A percentile compares a stretch with the other conserved stretches of the same genome.
These are phyloP conservation scores for Trissonchulus latispiculum DNA, from an alignment of 2,888 invertebrate species.

Conservation along the genomic window DNA sequence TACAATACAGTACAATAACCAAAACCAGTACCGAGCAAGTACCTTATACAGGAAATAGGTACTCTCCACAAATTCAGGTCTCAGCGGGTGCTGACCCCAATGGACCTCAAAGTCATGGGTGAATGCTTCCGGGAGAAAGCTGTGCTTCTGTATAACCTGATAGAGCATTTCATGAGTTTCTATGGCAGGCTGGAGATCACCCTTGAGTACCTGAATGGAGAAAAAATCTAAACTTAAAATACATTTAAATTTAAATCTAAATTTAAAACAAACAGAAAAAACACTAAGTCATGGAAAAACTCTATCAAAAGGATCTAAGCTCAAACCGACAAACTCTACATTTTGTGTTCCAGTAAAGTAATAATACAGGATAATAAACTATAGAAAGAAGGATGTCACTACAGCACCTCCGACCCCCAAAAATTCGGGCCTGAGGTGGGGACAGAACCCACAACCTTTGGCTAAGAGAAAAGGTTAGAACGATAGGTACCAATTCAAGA, in stretches of 20 bases:
- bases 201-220: slow-evolving; percentile 57
- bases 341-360: too few relatives aligned
- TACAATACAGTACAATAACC: too few relatives aligned
- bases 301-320: neutral
- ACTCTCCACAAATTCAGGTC: slow-evolving; percentile 94
- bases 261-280: neutral
- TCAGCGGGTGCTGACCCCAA: slow-evolving; percentile 92
- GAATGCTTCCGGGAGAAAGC: slow-evolving; percentile 91
- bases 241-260: too few relatives aligned
- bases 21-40: too few relatives aligned
- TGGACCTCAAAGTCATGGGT: slow-evolving; percentile 95
- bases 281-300: neutral
- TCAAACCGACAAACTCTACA: too few relatives aligned
- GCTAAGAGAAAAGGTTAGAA: too few relatives aligned
- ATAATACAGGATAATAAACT: too few relatives aligned
- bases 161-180: slow-evolving; percentile 98
- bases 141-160: slow-evolving; percentile 93
- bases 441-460: too few relatives aligned
- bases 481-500: too few relatives aligned
- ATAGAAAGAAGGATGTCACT: too few relatives aligned
- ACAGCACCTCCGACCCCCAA: too few relatives aligned
- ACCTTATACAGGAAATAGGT: slow-evolving; percentile 83
- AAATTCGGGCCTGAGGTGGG: too few relatives aligned
- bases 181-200: slow-evolving; percentile 92
- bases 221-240: slow-evolving; percentile 5